A percentile compares a stretch with the other conserved stretches of the same genome.
Evolutionary conservation across 2,797 vertebrate species (phyloP).

Genomic region (Carapus acus): DNA sequence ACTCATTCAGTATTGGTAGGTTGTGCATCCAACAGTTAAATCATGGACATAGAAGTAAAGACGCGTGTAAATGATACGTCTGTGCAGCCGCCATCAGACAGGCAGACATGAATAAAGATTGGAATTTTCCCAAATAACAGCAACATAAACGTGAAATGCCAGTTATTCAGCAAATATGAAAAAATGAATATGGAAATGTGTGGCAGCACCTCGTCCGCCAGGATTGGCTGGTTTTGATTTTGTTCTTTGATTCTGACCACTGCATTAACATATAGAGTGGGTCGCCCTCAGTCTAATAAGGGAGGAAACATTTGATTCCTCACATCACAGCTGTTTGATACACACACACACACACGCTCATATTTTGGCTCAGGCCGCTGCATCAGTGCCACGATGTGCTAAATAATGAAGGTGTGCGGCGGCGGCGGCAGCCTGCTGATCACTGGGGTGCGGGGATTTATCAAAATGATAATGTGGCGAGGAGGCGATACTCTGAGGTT

Average conservation of each 20-base stretch:
- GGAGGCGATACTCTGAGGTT: neutral
- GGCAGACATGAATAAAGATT: no score
- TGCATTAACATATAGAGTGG: conserved; percentile 56
- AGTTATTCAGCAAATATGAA: neutral
- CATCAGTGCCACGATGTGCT: conserved; percentile 17
- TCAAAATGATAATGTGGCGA: conserved; percentile 7
- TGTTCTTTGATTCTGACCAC: no score
- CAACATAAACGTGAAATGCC: no score
- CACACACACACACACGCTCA: no score
- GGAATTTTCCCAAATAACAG: no score
- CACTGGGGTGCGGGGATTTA: conserved; percentile 5
- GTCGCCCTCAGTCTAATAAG: conserved; percentile 30
- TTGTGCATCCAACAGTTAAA: no score
- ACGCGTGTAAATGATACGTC: no score
- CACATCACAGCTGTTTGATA: conserved; percentile 10
- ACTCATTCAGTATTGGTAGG: no score
- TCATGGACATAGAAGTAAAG: no score
- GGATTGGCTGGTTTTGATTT: no score
- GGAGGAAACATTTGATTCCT: conserved; percentile 23
- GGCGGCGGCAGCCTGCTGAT: conserved; percentile 2
- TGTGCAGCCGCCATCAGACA: no score
- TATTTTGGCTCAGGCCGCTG: conserved; percentile 30
- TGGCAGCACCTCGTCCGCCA: neutral
- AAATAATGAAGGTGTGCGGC: conserved; percentile 21
- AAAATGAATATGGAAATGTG: conserved; percentile 12